These are phyloP conservation scores for Nasonia vitripennis DNA, from an alignment of 1,140 invertebrate genomes.

Conservation along the genomic window DNA sequence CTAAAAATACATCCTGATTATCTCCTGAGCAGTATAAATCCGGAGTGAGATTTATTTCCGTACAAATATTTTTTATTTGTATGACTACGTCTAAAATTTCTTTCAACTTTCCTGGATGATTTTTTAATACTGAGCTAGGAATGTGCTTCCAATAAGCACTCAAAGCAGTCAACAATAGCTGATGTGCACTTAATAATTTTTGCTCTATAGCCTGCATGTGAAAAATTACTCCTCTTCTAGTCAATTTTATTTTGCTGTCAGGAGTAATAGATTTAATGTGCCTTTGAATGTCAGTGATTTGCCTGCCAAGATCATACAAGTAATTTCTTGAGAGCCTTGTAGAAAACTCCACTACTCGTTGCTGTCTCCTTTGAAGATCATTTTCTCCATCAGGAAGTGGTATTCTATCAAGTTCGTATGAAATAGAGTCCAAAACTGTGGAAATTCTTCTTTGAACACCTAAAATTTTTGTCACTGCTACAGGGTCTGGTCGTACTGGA, in stretches of 20 bases:
- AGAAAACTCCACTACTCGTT: conserved; percentile 68
- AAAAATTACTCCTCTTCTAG: conserved; percentile 58
- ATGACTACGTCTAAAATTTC: conserved; percentile 67
- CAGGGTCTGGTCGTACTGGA: conserved; percentile 60
- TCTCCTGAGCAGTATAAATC: conserved; percentile 69
- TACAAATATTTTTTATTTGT: conserved; percentile 65
- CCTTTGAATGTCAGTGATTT: conserved; percentile 65
- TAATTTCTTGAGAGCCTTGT: conserved; percentile 72
- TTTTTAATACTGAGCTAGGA: conserved; percentile 66
- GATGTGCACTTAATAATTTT: conserved; percentile 68
- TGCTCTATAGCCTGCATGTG: conserved; percentile 69
- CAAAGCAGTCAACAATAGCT: conserved; percentile 68
- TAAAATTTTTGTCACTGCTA: conserved; percentile 65
- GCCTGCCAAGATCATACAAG: conserved; percentile 69
- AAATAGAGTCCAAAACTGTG: conserved; percentile 68
- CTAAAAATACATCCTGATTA: conserved; percentile 60
- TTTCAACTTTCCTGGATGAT: conserved; percentile 67
- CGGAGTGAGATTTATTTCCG: conserved; percentile 63
- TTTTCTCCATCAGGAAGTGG: conserved; percentile 70
- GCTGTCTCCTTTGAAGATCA: conserved; percentile 67
- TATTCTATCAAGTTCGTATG: conserved; percentile 66
- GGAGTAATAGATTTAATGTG: conserved; percentile 62
- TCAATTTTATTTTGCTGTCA: conserved; percentile 56
- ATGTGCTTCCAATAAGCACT: conserved; percentile 71
- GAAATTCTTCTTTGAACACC: conserved; percentile 66